These are phyloP conservation scores for Novumbra hubbsi DNA, from an alignment of 2,797 vertebrate species.

Conservation along the genomic window DNA sequence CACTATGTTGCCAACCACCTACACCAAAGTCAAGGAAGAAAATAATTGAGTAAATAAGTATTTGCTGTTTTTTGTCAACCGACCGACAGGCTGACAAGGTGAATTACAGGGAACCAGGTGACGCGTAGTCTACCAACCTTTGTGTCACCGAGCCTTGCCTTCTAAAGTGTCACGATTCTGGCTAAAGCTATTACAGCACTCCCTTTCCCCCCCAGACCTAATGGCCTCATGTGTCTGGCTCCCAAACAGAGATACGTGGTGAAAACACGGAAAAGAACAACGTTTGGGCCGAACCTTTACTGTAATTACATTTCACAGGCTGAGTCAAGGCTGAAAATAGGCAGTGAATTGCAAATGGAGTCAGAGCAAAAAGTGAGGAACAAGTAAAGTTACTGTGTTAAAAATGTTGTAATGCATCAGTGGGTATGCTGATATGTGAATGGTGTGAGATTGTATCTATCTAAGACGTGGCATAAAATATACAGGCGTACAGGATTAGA, in stretches of 20 bases:
- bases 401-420: conserved; percentile 28
- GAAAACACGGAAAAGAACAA: conserved; percentile 12
- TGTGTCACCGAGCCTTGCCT: conserved; percentile 29
- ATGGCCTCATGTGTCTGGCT: conserved; percentile 12
- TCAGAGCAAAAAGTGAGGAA: conserved; percentile 42
- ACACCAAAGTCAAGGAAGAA: conserved; percentile 24
- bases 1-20: not conserved
- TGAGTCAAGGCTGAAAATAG: not conserved
- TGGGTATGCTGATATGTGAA: conserved; percentile 44
- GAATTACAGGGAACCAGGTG: conserved; percentile 57
- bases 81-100: conserved; percentile 19
- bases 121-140: conserved; percentile 30
- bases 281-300: not conserved
- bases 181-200: conserved; percentile 20
- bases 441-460: conserved; percentile 37
- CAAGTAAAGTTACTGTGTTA: conserved; percentile 48
- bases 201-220: conserved; percentile 19
- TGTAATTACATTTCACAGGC: conserved; percentile 1
- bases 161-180: conserved; percentile 31
- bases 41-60: conserved; percentile 26
- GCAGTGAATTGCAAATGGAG: conserved; percentile 1
- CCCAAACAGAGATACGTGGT: conserved; percentile 4
- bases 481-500: conserved; percentile 31
- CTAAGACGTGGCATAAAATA: conserved; percentile 2
- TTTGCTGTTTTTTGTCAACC: conserved; percentile 41